Evolutionary conservation across 2,888 invertebrate species (phyloP), one percentile per base, ranked within the genome.

Genomic region (Drosophila prolongata): DNA sequence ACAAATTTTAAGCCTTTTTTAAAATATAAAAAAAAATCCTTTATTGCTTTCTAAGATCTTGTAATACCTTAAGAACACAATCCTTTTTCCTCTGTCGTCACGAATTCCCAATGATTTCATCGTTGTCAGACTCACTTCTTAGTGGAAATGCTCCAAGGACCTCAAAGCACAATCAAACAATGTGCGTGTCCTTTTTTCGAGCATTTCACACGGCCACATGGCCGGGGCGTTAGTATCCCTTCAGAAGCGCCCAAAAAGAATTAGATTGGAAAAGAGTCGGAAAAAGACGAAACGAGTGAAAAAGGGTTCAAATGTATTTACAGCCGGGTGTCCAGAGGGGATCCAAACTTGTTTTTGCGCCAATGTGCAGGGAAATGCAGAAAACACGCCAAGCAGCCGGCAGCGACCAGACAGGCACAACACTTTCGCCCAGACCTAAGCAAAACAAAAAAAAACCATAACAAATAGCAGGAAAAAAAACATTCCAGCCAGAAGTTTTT

Each of bases 261-360:
- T 38, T 64, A 72, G 50, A 69, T 69, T 57, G 58, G 69, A 66
- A 66, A 66, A 47, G 68, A 38, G 38, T 67, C 38, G n/a, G 53
- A 27, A 49, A 56, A 24, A 24, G 24, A 47, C 13, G 43, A 65
- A 37, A 4, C 38, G 11, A 47, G 14, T 65, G 65, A 46, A 44
- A 75, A 87, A 83, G 88, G 86, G 88, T 86, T 87, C 69, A 77
- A 79, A 73, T 85, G 71, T 87, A 82, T 87, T 87, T 87, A 87
- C 82, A 57, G 60, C 61, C 68, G 37, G 43, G 30, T 19, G 49
- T 30, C 40, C 16, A 43, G 10, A 11, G 35, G 49, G 62, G 13
- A 35, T 67, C 56, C 55, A 24, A 10, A 24, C 54, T 71, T 71
- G 64, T 74, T 78, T 24, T 78, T 80, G 65, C 70, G 34, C 49